Evolutionary conservation across 1,140 invertebrate genomes (phyloP).

Genomic region (Hylaeus volcanicus): DNA sequence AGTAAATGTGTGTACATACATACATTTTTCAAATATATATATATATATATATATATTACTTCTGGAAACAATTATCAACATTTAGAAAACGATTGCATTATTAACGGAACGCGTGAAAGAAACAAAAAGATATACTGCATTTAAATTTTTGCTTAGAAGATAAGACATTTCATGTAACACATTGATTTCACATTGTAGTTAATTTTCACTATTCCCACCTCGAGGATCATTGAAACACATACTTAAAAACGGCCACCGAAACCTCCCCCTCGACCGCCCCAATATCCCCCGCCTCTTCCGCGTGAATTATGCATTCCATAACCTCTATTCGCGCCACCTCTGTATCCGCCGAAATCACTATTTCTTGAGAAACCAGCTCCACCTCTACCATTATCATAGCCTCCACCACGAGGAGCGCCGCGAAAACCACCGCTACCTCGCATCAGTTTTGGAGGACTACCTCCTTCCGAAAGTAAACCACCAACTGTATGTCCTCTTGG

Average conservation of each 20-base stretch:
- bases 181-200: neutral
- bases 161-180: neutral
- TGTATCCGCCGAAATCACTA: conserved; percentile 36
- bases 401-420: conserved; percentile 27
- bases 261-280: conserved; percentile 32
- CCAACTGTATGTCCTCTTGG: conserved; percentile 72
- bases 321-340: conserved; percentile 37
- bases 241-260: conserved; percentile 43
- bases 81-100: no score
- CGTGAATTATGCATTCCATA: conserved; percentile 31
- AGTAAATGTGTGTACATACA: neutral
- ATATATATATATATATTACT: neutral
- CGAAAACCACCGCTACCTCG: conserved; percentile 46
- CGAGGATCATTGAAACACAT: neutral
- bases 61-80: no score
- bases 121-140: neutral
- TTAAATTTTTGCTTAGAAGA: neutral
- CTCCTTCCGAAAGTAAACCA: conserved; percentile 35
- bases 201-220: neutral
- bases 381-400: neutral
- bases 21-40: neutral
- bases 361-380: conserved; percentile 14
- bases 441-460: conserved; percentile 59
- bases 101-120: neutral
- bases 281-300: conserved; percentile 43